Base-by-base conservation (phyloP, 2,888 invertebrate species). In the Catocala fraxini region DNA sequence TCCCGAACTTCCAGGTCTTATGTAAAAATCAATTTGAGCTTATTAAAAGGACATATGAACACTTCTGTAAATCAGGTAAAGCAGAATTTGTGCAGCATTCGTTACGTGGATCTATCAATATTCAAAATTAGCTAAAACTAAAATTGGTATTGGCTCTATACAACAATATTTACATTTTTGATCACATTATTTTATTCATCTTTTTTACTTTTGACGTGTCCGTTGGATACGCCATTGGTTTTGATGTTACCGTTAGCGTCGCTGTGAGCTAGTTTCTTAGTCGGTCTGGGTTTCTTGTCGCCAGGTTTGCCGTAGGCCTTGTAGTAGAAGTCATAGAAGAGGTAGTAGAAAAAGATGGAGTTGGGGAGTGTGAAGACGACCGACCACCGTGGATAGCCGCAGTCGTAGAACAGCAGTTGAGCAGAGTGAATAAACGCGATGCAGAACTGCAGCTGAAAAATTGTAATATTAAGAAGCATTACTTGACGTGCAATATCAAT, bases 321-420 rank as follows among this genome's bases (percentile, higher is more conserved):
- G 79, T 96, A 96, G 91, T 99, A 99, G 94, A 99, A 99, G 82
- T 98, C 97, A 65, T 96, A 96, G 94, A 99, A 99, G 68, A 99
- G 95, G 85, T 97, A 96, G 89, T 98, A 98, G 95, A 99, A 99
- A 95, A 99, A 97, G 56, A 98, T 96, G 9, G 98, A 98, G 91
- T 99, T 99, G 9, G 97, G 97, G 15, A 98, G 95, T 55, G 98
- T 98, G 89, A 98, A 97, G 82, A 96, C 95, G 47, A 97, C 95
- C 7, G 97, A 96, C 96, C 97, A 97, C 75, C 96, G 95, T 4
- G 99, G 99, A 87, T 98, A 99, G 55, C 97, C 97, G 91, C 99
- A 99, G 76, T 98, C 97, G 82, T 97, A 96, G 92, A 97, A 96
- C 47, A 99, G 90, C 10, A 99, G 95, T 86, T 98, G 98, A 65